Evolutionary conservation across 2,888 invertebrate genomes (phyloP).

Genomic region (Caenorhabditis imperialis): DNA sequence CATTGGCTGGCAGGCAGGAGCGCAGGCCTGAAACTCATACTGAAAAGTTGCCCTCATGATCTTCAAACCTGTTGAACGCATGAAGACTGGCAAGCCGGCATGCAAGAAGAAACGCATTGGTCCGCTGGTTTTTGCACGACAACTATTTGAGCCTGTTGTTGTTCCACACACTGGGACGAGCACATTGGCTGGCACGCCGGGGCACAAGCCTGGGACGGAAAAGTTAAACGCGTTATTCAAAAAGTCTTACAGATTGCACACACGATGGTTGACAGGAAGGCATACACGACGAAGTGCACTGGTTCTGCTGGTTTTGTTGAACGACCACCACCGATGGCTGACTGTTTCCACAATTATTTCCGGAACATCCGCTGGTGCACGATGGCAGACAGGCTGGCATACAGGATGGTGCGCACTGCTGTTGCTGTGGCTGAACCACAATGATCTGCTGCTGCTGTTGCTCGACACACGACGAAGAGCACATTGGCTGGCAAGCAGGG

Average conservation of each 20-base stretch:
- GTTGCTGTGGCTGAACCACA: slow-evolving; percentile 56
- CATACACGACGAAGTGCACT: slow-evolving; percentile 68
- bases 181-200: slow-evolving; percentile 70
- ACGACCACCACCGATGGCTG: slow-evolving; percentile 57
- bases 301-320: slow-evolving; percentile 55
- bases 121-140: slow-evolving; percentile 60
- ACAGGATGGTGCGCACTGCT: slow-evolving; percentile 62
- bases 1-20: slow-evolving; percentile 70
- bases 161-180: slow-evolving; percentile 58
- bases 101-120: slow-evolving; percentile 59
- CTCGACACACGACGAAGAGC: slow-evolving; percentile 61
- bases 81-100: slow-evolving; percentile 48
- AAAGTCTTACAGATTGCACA: slow-evolving; percentile 53
- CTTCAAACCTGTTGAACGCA: slow-evolving; percentile 55
- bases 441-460: slow-evolving; percentile 61
- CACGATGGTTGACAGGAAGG: slow-evolving; percentile 69
- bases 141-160: slow-evolving; percentile 59
- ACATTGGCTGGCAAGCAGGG: slow-evolving; percentile 61
- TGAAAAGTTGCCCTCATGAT: background rate
- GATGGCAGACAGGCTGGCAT: slow-evolving; percentile 65
- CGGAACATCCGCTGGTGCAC: slow-evolving; percentile 55
- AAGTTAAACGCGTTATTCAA: background rate
- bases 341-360: slow-evolving; percentile 45
- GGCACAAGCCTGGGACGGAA: slow-evolving; percentile 53
- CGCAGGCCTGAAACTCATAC: slow-evolving; percentile 67